Evolutionary conservation across 2,113 vertebrate genomes (phyloP).

Genomic region (Nerophis lumbriciformis): DNA sequence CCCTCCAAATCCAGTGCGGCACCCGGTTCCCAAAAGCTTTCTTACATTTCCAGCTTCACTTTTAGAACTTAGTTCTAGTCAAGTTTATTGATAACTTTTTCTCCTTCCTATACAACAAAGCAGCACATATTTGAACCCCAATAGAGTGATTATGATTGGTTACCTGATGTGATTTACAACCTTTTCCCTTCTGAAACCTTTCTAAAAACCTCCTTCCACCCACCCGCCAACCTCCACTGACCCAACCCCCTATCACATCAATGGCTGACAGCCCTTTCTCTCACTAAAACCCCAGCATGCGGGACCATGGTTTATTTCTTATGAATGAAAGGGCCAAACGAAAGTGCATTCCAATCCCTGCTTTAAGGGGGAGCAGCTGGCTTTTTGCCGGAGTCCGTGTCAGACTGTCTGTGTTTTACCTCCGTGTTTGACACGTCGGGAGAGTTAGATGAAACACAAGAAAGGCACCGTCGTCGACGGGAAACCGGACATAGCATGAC

Average conservation of each 20-base stretch:
- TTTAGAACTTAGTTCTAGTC: not conserved
- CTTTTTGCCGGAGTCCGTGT: constrained; percentile 37
- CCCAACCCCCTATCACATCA: constrained; percentile 36
- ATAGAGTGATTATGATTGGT: constrained; percentile 3
- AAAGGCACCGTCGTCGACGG: constrained; percentile 7
- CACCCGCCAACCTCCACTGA: constrained; percentile 3
- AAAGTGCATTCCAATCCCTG: constrained; percentile 58
- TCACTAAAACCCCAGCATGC: constrained; percentile 55
- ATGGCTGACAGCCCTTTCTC: constrained; percentile 53
- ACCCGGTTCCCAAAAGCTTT: constrained; percentile 8
- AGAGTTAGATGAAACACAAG: constrained; percentile 19
- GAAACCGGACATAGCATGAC: constrained; percentile 11
- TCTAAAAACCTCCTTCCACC: constrained; percentile 23
- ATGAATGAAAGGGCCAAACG: constrained; percentile 59
- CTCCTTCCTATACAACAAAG: not conserved
- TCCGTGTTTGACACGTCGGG: constrained; percentile 9
- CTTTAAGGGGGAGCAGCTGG: constrained; percentile 52
- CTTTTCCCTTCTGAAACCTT: constrained; percentile 5
- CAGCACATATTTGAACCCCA: not conserved
- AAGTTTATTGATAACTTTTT: not conserved
- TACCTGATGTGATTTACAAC: constrained; percentile 24
- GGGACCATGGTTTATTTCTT: constrained; percentile 63
- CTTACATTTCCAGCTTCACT: constrained; percentile 17
- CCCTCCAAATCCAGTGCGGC: constrained; percentile 6
- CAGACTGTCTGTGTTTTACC: constrained; percentile 36